Base-by-base conservation (phyloP, 2,113 vertebrate species). In the Oplegnathus fasciatus region DNA sequence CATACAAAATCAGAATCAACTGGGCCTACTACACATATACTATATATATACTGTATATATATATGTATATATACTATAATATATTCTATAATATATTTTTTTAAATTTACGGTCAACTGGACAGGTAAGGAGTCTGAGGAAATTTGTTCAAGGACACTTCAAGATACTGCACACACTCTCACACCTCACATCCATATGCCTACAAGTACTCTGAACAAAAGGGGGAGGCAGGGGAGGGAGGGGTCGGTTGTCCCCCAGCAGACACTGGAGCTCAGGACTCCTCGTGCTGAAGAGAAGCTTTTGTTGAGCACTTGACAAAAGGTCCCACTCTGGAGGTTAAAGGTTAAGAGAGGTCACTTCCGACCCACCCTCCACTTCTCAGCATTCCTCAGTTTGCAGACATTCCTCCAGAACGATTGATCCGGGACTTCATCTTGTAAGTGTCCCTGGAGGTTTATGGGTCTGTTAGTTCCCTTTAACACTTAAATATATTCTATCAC, bases 311-410 rank as follows among this genome's bases (percentile, higher is more conserved):
- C 66, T 75, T 75, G 75, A 87, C 67, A 79, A 87, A 84, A 80
- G 66, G 64, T 57, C 80, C 86, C 54, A 28, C 32, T 52, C 70
- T 57, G 46, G 20, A 84, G 86, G 87, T 88, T 24, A 88, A 86
- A 93, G 90, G 89, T 93, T 20, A 90, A 83, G 42, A 75, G 73
- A 82, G 75, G 89, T 62, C 86, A 85, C 77, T 70, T 91, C 79
- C 50, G 10, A 81, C 18, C 26, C 1, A 1, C 75, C 57, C 30
- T 66, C 26, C 65, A 40, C 54, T 66, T 80, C 46, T 50, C 67
- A 54, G 26, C 75, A 89, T 85, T 88, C 90, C 76, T 17, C 37
- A 54, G 77, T 87, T 52, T 65, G 55, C 50, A 22, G 18, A 80
- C 81, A 91, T 92, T 90, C 75, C 84, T 71, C 18, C 40, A 60